Percentiles rank a stretch among this genome's conserved stretches.
These are phyloP conservation scores for Myiotriccus ornatus DNA, from an alignment of 2,797 vertebrate genomes.

Conservation along the genomic window DNA sequence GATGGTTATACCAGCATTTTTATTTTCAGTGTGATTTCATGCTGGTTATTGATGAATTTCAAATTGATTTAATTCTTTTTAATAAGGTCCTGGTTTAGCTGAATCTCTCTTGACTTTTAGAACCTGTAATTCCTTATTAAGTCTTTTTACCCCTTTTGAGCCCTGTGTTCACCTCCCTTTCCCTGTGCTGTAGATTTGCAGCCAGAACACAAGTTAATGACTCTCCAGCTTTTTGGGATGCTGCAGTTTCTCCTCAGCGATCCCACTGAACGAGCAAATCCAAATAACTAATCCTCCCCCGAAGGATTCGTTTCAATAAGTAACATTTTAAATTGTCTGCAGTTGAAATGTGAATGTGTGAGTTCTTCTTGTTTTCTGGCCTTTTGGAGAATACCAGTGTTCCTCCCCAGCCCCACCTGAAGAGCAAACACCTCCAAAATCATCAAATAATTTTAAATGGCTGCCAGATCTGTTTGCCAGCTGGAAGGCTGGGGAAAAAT, in stretches of 20 bases:
- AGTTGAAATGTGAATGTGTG: background rate
- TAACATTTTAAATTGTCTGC: background rate
- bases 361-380: background rate
- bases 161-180: background rate
- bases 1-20: background rate
- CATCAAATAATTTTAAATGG: background rate
- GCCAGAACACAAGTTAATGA: background rate
- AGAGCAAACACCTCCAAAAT: background rate
- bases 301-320: background rate
- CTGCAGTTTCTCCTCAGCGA: background rate
- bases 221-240: background rate
- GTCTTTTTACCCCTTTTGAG: background rate
- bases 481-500: background rate
- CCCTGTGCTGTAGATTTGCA: background rate
- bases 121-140: background rate
- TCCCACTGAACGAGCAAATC: background rate
- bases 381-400: background rate
- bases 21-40: background rate
- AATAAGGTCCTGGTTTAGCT: background rate
- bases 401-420: background rate
- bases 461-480: background rate
- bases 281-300: background rate
- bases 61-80: background rate
- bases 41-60: background rate
- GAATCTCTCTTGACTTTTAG: background rate